Evolutionary conservation across 2,888 invertebrate genomes (phyloP), one percentile per base, ranked within the genome.

Genomic region (Flexamia atlantica): DNA sequence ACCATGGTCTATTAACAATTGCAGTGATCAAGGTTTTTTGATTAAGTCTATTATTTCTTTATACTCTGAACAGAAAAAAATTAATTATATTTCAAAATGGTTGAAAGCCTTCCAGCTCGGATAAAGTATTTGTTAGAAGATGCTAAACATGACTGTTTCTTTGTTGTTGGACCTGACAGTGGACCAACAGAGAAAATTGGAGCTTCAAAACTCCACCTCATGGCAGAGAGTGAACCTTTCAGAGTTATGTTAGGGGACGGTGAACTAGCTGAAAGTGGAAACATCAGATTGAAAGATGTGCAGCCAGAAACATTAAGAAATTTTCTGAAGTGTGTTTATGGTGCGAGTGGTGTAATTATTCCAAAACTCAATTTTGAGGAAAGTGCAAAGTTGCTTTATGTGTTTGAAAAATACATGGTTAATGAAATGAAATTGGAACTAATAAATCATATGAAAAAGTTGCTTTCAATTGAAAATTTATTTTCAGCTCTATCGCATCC

Each of bases 101-200:
- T n/a, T n/a, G n/a, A n/a, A n/a, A n/a, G n/a, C n/a, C 23, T 81
- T 32, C 81, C 53, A 20, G 20, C 1, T n/a, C 5, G 60, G 64
- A 36, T 81, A 28, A 81, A 81, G n/a, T 60, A 42, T n/a, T 57
- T 20, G 46, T 64, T 42, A 28, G n/a, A 2, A 14, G 60, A 25
- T 20, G 40, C 36, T 25, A 20, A 57, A 7, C n/a, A 36, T 57
- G 53, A 46, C 30, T 20, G 57, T 60, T 84, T 40, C 70, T 70
- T 70, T 40, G 14, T 40, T 12, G 40, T 70, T 36, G 70, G 70
- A 20, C 40, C 30, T 5, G 40, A 70, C 5, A n/a, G 12, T 64
- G 64, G 64, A 25, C 40, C 36, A 36, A 40, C 20, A 9, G 70
- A 40, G 20, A 36, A 23, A 36, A 36, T 64, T 28, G 53, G 20